phyloP scores from a whole-genome alignment of 2,113 vertebrate species.

The Sander lucioperca region DNA sequence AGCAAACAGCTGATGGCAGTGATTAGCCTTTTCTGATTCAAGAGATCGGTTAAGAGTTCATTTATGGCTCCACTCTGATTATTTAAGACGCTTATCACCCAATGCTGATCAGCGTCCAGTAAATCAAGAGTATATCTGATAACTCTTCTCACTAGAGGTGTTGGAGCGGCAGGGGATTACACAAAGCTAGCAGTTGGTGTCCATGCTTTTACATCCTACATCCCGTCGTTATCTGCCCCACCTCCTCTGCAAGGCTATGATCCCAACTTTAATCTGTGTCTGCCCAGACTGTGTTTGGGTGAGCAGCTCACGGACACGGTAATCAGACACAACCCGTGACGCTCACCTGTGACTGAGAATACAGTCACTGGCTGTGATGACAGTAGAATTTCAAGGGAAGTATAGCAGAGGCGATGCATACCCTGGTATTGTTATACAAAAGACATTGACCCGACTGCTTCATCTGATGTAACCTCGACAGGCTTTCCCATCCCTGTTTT shows the following conservation, averaged over 20 bases:
- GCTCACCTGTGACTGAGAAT: slow-evolving; percentile 11
- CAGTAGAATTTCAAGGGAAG: background rate
- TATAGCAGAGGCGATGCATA: background rate
- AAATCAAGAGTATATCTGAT: slow-evolving; percentile 30
- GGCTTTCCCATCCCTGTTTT: background rate
- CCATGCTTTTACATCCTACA: slow-evolving; percentile 2
- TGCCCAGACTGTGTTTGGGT: slow-evolving; percentile 7
- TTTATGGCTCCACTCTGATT: slow-evolving; percentile 39
- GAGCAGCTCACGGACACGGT: background rate
- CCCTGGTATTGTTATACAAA: background rate
- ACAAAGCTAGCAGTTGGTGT: slow-evolving; percentile 26
- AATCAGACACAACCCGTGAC: background rate
- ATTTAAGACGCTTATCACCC: slow-evolving; percentile 27
- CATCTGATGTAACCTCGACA: slow-evolving; percentile 12
- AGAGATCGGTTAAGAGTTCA: slow-evolving; percentile 39
- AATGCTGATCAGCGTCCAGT: slow-evolving; percentile 38
- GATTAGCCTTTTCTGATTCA: slow-evolving; percentile 42
- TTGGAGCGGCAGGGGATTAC: slow-evolving; percentile 23
- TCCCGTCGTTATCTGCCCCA: background rate
- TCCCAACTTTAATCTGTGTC: slow-evolving; percentile 34
- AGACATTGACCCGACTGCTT: background rate
- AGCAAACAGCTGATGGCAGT: slow-evolving; percentile 13
- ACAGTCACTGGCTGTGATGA: background rate
- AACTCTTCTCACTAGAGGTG: slow-evolving; percentile 6
- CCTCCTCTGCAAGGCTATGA: slow-evolving; percentile 9